Evolutionary conservation across 2,797 vertebrate genomes (phyloP).

Genomic region (Molossus alvarezi): DNA sequence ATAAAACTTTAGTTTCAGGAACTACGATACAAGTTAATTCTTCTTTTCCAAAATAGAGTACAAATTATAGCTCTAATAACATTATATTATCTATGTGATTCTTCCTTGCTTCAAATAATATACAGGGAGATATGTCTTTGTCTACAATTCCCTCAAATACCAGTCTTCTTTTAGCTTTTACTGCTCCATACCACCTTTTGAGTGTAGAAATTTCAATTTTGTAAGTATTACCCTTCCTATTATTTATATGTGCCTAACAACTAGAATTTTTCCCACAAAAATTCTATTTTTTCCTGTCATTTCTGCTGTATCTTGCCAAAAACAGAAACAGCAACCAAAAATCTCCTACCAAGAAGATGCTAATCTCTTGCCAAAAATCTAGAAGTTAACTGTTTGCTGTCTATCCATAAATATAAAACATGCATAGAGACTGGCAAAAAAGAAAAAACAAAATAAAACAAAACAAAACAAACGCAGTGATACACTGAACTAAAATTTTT

Average conservation of each 20-base stretch:
- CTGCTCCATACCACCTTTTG: conserved; percentile 56
- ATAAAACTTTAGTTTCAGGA: conserved; percentile 58
- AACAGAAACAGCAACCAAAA: conserved; percentile 68
- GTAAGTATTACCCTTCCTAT: conserved; percentile 63
- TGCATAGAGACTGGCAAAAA: neutral
- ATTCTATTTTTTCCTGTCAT: conserved; percentile 70
- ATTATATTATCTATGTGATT: conserved; percentile 70
- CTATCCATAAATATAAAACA: neutral
- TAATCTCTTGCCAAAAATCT: conserved; percentile 38
- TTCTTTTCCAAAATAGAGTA: conserved; percentile 70
- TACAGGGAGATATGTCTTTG: conserved; percentile 69
- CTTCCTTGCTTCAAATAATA: conserved; percentile 73
- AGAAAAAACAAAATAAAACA: neutral
- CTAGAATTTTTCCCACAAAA: conserved; percentile 76
- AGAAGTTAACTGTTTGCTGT: conserved; percentile 61
- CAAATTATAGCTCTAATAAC: conserved; percentile 63
- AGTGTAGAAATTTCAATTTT: conserved; percentile 74
- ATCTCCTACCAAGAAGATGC: conserved; percentile 53
- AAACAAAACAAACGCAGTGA: neutral
- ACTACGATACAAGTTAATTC: conserved; percentile 68
- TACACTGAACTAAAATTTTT: neutral
- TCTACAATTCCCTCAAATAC: conserved; percentile 76
- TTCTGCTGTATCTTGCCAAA: conserved; percentile 49
- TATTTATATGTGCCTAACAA: conserved; percentile 72
- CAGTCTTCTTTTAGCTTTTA: conserved; percentile 75